Evolutionary conservation across 2,888 invertebrate genomes (phyloP).

Genomic region (Maniola hyperantus): DNA sequence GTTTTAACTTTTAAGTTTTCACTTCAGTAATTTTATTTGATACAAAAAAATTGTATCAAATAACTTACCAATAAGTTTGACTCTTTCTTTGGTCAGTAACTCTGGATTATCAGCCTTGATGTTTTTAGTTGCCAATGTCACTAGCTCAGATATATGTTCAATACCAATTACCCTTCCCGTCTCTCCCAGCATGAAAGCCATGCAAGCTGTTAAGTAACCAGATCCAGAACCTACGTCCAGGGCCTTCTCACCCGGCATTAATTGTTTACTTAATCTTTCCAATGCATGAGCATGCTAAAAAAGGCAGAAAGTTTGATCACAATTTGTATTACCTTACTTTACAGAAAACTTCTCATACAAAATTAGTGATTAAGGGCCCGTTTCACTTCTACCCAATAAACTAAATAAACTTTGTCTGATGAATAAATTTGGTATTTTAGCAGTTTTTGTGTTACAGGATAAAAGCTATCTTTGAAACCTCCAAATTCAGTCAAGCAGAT

Average conservation of each 20-base stretch:
- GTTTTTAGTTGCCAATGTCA: constrained; percentile 88
- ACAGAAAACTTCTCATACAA: background rate
- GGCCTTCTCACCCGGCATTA: constrained; percentile 89
- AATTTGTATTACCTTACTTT: background rate
- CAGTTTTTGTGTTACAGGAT: too few species aligned
- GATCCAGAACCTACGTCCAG: constrained; percentile 97
- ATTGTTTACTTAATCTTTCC: constrained; percentile 90
- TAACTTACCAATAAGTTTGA: constrained; percentile 87
- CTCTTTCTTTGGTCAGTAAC: constrained; percentile 85
- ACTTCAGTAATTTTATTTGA: too few species aligned
- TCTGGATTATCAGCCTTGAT: constrained; percentile 88
- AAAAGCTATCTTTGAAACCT: too few species aligned
- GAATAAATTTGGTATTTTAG: too few species aligned
- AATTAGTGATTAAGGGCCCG: too few species aligned
- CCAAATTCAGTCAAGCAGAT: too few species aligned
- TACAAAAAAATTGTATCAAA: too few species aligned
- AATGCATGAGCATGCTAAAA: constrained; percentile 94
- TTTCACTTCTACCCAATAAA: too few species aligned
- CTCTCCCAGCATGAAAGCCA: constrained; percentile 91
- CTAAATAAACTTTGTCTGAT: too few species aligned
- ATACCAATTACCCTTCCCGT: constrained; percentile 89
- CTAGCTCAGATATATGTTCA: constrained; percentile 94
- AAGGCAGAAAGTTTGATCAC: background rate
- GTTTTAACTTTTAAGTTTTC: too few species aligned
- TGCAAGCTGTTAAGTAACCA: constrained; percentile 96